Percentiles rank a stretch among this genome's conserved stretches.
phyloP scores from a whole-genome alignment of 1,140 invertebrate species.

The Solen grandis region DNA sequence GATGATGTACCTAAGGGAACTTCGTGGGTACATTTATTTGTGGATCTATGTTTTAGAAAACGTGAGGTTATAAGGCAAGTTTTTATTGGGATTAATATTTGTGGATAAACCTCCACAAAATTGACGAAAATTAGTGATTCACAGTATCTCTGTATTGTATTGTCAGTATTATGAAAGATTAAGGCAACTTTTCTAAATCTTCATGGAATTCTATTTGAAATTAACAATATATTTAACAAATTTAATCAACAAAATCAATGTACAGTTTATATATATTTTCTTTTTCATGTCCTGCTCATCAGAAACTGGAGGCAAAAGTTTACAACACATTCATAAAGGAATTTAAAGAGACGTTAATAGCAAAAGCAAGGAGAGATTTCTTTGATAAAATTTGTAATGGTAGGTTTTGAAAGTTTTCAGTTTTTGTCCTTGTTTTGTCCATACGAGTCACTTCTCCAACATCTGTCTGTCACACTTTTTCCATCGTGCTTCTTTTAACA shows the following conservation, averaged over 20 bases:
- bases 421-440: no score
- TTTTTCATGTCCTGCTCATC: conserved; percentile 53
- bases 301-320: conserved; percentile 68
- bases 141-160: background rate
- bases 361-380: conserved; percentile 70
- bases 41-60: no score
- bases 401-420: conserved; percentile 38
- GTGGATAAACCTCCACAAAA: no score
- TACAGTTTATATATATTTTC: no score
- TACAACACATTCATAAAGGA: conserved; percentile 70
- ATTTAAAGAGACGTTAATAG: conserved; percentile 67
- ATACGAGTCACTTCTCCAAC: no score
- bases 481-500: no score
- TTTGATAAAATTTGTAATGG: conserved; percentile 70
- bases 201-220: background rate
- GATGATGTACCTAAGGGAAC: no score
- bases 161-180: background rate
- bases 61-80: no score
- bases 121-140: background rate
- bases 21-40: no score
- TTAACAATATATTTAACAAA: background rate
- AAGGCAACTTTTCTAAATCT: background rate
- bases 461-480: no score
- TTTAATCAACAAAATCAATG: no score
- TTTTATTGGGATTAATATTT: no score